Conservation (phyloP, 2,113 vertebrate species). For the Scalopus aquaticus region DNA sequence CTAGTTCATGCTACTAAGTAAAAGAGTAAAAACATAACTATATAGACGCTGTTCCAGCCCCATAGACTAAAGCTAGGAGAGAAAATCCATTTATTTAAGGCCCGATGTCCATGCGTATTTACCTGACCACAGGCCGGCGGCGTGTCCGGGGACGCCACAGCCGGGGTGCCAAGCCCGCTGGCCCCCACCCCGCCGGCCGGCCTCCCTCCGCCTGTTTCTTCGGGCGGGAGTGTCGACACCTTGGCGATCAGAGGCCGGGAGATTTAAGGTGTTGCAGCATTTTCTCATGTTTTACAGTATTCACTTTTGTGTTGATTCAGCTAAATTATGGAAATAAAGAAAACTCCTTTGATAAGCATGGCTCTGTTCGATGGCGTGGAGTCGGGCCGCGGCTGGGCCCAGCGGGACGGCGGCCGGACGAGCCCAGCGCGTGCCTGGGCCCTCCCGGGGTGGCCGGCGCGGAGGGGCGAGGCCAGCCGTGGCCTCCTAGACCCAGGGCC, state of each 20-base stretch:
- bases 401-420: too few species aligned
- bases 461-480: too few species aligned
- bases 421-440: too few species aligned
- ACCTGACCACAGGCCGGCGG: background rate
- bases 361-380: slow-evolving; percentile 83
- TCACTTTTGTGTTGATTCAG: slow-evolving; percentile 89
- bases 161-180: background rate
- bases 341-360: slow-evolving; percentile 88
- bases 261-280: slow-evolving; percentile 82
- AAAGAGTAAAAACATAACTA: background rate
- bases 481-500: too few species aligned
- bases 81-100: slow-evolving; percentile 67
- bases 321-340: slow-evolving; percentile 92
- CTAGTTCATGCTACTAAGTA: slow-evolving; percentile 86
- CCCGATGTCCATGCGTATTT: slow-evolving; percentile 59
- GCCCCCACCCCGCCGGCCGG: background rate
- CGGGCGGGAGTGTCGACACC: slow-evolving; percentile 75
- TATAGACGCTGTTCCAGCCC: slow-evolving; percentile 76
- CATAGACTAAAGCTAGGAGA: slow-evolving; percentile 79
- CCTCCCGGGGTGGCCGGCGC: too few species aligned
- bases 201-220: background rate
- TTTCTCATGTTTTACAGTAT: slow-evolving; percentile 88
- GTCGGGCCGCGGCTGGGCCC: background rate
- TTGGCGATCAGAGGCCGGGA: slow-evolving; percentile 81
- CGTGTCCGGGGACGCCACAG: accelerated